phyloP scores from a whole-genome alignment of 2,113 vertebrate genomes.

The Azemiops feae region DNA sequence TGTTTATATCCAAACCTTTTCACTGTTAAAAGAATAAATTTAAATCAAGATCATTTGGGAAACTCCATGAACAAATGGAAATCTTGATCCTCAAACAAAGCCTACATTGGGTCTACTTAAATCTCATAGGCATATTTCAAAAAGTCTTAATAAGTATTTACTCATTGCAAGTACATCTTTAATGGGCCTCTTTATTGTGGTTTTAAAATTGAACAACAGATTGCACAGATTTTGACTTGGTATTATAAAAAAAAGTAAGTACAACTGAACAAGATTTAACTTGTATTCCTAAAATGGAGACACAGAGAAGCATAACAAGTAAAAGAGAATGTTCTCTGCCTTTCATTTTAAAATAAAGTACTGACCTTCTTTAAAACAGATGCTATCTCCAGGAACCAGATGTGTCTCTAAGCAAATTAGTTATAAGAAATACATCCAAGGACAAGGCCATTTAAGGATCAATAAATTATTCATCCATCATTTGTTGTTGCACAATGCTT shows the following conservation, averaged over 20 bases:
- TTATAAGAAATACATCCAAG: slow-evolving; percentile 73
- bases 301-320: slow-evolving; percentile 39
- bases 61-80: background rate
- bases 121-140: background rate
- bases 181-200: background rate
- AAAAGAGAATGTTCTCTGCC: slow-evolving; percentile 50
- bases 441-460: slow-evolving; percentile 73
- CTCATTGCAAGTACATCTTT: background rate
- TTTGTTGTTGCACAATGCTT: slow-evolving; percentile 66
- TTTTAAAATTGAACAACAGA: slow-evolving; percentile 36
- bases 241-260: slow-evolving; percentile 29
- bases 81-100: background rate
- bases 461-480: slow-evolving; percentile 78
- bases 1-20: background rate
- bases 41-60: background rate
- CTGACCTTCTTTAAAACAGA: slow-evolving; percentile 68
- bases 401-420: slow-evolving; percentile 71
- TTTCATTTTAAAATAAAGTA: slow-evolving; percentile 62
- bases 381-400: slow-evolving; percentile 67
- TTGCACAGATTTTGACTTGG: slow-evolving; percentile 35
- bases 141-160: background rate
- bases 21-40: background rate
- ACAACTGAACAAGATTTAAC: slow-evolving; percentile 28
- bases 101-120: background rate
- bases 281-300: slow-evolving; percentile 43